Evolutionary conservation across 2,797 vertebrate species (phyloP), one percentile per base, ranked within the genome.

Genomic region (Philypnodon macrostomus): DNA sequence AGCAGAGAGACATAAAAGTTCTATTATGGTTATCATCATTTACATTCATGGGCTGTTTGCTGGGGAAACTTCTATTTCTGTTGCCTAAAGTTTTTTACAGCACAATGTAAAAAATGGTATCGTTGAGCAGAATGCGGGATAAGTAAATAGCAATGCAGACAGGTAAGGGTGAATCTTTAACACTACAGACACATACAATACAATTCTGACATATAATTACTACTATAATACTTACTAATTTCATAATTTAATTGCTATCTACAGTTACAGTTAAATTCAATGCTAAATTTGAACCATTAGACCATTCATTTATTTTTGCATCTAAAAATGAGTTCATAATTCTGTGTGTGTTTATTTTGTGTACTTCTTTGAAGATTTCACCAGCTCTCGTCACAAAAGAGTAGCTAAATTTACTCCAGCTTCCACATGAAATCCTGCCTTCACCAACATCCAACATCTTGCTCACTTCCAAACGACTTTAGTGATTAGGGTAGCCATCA

Each of bases 31-130:
- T 15, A 53, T 51, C 51, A 70, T 64, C n/a, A 38, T 69, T 70
- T 66, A 53, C 44, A 30, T 78, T 76, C 60, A 74, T 69, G 53
- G 1, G 26, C 56, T 51, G 63, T 64, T 64, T 61, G 65, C 56
- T 11, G 7, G 12, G 7, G 17, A 58, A 65, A 54, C 35, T 49
- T 29, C 12, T 29, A 29, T 29, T 29, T 10, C 10, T 29, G 27
- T 29, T 10, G 27, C 27, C 4, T 29, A 60, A 67, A 63, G 53
- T 40, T 63, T 27, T n/a, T 23, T 21, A 23, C 27, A 49, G 19
- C 47, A 19, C 0, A 7, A 46, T 4, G 17, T 33, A 18, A 29
- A 49, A 14, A 39, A 9, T 13, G 33, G 12, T 19, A 37, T 37
- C 48, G 61, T 45, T 50, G 40, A 56, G 24, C 4, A 42, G 17